Evolutionary conservation across 2,797 vertebrate species (phyloP).

Genomic region (Astyanax mexicanus): DNA sequence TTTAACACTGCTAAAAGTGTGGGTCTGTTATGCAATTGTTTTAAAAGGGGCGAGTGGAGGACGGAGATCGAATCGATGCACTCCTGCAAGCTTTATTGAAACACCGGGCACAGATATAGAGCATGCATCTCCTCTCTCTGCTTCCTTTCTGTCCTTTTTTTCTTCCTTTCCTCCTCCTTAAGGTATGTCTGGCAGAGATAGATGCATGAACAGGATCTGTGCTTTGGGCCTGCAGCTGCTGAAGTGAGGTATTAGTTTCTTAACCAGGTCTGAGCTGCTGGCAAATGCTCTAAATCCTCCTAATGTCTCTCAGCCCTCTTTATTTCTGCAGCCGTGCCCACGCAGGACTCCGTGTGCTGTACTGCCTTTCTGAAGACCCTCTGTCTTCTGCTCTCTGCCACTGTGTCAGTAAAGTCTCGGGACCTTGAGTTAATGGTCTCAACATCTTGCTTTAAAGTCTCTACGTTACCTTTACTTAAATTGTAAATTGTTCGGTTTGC

Average conservation of each 20-base stretch:
- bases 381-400: background rate
- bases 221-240: constrained; percentile 66
- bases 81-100: constrained; percentile 26
- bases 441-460: background rate
- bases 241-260: constrained; percentile 71
- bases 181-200: constrained; percentile 65
- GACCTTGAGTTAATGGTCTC: background rate
- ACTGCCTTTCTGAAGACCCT: background rate
- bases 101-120: constrained; percentile 27
- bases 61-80: constrained; percentile 28
- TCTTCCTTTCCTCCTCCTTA: constrained; percentile 20
- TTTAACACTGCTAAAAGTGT: background rate
- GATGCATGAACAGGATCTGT: constrained; percentile 68
- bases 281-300: constrained; percentile 54
- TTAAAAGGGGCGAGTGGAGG: constrained; percentile 10
- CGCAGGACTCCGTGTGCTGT: background rate
- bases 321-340: constrained; percentile 5
- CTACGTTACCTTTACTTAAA: background rate
- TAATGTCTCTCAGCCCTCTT: constrained; percentile 13
- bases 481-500: background rate
- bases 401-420: background rate
- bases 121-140: background rate
- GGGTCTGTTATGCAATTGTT: constrained; percentile 18
- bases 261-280: constrained; percentile 46
- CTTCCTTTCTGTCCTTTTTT: background rate